Evolutionary conservation across 2,797 vertebrate species (phyloP).

Genomic region (Thripadectes ignobilis): DNA sequence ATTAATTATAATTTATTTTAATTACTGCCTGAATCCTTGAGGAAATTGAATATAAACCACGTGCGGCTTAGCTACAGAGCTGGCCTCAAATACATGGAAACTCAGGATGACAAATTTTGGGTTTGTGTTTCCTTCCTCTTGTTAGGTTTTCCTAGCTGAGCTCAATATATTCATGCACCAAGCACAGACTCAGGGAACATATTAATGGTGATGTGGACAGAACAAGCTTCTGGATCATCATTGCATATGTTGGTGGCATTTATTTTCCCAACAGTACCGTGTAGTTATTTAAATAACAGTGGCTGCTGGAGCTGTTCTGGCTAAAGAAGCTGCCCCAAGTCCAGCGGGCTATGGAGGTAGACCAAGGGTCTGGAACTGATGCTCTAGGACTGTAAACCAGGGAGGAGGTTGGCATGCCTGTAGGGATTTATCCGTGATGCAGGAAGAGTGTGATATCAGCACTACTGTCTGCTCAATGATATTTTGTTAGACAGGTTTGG

Average conservation of each 20-base stretch:
- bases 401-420: neutral
- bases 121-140: neutral
- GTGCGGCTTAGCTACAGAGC: neutral
- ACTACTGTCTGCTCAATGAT: neutral
- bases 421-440: neutral
- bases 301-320: neutral
- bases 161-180: neutral
- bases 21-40: constrained; percentile 19
- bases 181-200: neutral
- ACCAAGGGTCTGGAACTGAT: neutral
- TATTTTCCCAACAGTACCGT: neutral
- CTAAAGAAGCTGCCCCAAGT: neutral
- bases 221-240: neutral
- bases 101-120: neutral
- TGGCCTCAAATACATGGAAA: neutral
- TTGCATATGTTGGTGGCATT: rapidly evolving
- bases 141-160: neutral
- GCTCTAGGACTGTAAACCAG: neutral
- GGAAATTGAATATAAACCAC: constrained; percentile 5
- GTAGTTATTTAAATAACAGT: neutral
- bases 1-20: constrained; percentile 61
- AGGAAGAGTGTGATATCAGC: neutral
- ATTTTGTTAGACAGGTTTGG: neutral
- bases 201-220: neutral
- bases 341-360: neutral